A percentile compares a stretch with the other conserved stretches of the same genome.
Conservation (phyloP, 2,113 vertebrate species). For the Cottus gobio region DNA sequence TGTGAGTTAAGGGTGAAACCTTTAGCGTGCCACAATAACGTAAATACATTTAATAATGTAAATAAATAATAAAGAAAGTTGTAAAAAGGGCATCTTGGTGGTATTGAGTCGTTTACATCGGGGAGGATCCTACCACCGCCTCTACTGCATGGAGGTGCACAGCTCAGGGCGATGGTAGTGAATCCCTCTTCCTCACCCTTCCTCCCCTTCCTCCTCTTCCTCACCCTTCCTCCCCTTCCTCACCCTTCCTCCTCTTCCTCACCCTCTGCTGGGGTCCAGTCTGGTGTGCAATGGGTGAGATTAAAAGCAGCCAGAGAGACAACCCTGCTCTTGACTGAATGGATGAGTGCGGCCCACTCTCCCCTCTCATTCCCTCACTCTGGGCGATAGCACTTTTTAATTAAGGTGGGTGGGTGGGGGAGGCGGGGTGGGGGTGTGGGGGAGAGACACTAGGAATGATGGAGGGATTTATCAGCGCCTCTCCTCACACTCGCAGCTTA, state of each 20-base stretch:
- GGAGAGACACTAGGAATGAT: conserved; percentile 66
- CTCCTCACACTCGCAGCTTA: conserved; percentile 75
- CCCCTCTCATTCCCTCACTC: conserved; percentile 76
- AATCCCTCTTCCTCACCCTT: neutral
- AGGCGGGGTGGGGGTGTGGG: neutral
- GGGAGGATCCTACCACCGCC: neutral
- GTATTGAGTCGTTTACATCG: neutral
- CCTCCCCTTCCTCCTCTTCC: conserved; percentile 19
- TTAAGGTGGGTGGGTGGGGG: conserved; percentile 68
- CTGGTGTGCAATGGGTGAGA: conserved; percentile 65
- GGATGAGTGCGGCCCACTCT: conserved; percentile 72
- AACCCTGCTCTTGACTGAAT: conserved; percentile 73
- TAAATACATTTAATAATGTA: too few relatives aligned
- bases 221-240: conserved; percentile 10
- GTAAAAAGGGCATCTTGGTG: neutral
- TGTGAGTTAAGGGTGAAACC: neutral
- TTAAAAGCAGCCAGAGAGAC: conserved; percentile 68
- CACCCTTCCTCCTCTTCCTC: conserved; percentile 32
- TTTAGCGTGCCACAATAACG: too few relatives aligned
- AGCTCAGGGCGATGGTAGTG: conserved; percentile 23
- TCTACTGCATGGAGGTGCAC: neutral
- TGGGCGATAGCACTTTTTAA: conserved; percentile 84
- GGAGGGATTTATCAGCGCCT: conserved; percentile 80
- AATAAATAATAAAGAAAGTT: too few relatives aligned
- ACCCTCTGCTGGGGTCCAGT: conserved; percentile 40